phyloP scores from a whole-genome alignment of 2,113 vertebrate species.

The Pavo muticus region DNA sequence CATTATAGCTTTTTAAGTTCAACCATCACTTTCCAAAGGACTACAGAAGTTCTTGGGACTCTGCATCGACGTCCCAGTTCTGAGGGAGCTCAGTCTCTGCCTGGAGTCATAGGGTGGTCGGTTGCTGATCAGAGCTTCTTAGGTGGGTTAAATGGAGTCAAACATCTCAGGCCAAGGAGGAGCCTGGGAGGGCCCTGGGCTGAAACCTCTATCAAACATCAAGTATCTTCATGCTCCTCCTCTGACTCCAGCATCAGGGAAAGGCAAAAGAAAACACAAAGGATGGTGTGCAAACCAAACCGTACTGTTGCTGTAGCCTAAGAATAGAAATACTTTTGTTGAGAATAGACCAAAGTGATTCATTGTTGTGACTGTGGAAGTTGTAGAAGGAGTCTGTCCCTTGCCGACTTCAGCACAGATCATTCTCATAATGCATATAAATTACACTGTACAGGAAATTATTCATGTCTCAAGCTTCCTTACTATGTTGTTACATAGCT shows the following conservation, averaged over 20 bases:
- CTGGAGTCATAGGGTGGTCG: background rate
- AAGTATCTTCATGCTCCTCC: background rate
- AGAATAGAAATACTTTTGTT: background rate
- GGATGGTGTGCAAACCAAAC: background rate
- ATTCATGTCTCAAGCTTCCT: background rate
- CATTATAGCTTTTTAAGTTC: background rate
- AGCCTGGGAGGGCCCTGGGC: background rate
- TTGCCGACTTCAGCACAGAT: background rate
- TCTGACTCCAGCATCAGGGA: background rate
- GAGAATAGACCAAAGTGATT: background rate
- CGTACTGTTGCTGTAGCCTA: background rate
- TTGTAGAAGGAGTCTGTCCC: background rate
- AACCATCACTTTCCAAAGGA: background rate
- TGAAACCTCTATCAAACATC: background rate
- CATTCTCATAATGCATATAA: background rate
- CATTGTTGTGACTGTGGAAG: background rate
- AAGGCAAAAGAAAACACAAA: background rate
- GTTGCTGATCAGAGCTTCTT: background rate
- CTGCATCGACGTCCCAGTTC: background rate
- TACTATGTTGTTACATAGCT: background rate
- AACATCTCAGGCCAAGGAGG: background rate
- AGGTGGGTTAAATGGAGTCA: background rate
- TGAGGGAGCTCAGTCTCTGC: background rate
- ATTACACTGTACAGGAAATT: background rate
- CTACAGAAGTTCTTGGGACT: background rate